Conservation (phyloP, 2,888 invertebrate genomes). For the Philonicus albiceps region DNA sequence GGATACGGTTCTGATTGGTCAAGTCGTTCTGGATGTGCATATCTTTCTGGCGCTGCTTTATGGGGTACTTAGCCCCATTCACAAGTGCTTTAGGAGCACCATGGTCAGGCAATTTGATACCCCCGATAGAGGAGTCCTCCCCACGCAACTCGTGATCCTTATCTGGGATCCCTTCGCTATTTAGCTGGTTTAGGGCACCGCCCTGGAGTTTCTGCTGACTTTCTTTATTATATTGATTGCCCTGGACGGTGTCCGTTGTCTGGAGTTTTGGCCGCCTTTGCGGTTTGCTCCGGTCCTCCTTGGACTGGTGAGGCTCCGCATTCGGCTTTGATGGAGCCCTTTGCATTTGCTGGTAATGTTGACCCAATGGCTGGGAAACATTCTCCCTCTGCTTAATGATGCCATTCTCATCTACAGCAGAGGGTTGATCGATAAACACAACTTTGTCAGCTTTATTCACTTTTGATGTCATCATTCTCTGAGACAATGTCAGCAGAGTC, state of each 20-base stretch:
- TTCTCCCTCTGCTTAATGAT: constrained; percentile 47
- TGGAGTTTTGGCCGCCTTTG: not conserved
- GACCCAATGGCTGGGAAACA: constrained; percentile 38
- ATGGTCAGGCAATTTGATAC: not conserved
- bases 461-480: constrained; percentile 48
- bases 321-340: not conserved
- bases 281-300: constrained; percentile 14
- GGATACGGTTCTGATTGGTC: not conserved
- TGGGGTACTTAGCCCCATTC: constrained; percentile 13
- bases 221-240: constrained; percentile 40
- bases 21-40: not conserved
- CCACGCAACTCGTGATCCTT: constrained; percentile 42
- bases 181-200: not conserved
- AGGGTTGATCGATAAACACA: constrained; percentile 35
- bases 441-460: constrained; percentile 48
- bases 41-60: constrained; percentile 5
- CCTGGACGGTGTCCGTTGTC: not conserved
- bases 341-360: constrained; percentile 36
- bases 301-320: constrained; percentile 37
- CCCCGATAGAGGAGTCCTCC: not conserved
- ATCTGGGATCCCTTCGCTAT: constrained; percentile 40
- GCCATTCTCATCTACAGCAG: constrained; percentile 43
- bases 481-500: constrained; percentile 55
- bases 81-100: not conserved
- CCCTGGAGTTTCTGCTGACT: constrained; percentile 44